Evolutionary conservation across 2,888 invertebrate genomes (phyloP), one percentile per base, ranked within the genome.

Genomic region (Tyria jacobaeae): DNA sequence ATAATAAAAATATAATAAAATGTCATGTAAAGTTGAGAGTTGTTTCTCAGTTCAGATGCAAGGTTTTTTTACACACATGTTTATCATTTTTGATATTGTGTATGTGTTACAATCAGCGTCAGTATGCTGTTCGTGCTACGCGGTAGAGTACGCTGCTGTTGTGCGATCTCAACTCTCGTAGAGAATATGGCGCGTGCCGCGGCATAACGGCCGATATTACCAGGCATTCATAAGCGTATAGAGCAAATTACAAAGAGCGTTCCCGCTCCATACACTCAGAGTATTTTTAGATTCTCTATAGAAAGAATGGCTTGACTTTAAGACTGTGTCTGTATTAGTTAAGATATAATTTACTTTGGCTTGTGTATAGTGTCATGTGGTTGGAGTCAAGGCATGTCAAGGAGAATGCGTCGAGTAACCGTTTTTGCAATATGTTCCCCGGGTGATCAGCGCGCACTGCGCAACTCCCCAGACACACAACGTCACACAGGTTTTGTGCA

Each of bases 381-480:
- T 65, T 66, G 17, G 63, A 74, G 65, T 77, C 70, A 76, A 79
- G 79, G 82, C 34, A 68, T 73, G 65, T 77, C 70, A 77, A 79
- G 78, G 82, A 84, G 85, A 89, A 89, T 88, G 84, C 85, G 73
- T 80, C 41, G 64, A 69, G 67, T 62, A 81, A 74, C 83, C 84
- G 79, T 82, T 75, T 51, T 58, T 66, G 62, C 61, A 68, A 72
- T 87, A 90, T 93, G 92, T 58, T 84, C 59, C 80, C 93, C 92
- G 83, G 85, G 92, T 94, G 82, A 74, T 73, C 88, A 91, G 90
- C 93, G 92, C 93, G 92, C 91, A 93, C 90, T 93, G 93, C 93
- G 93, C 93, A 94, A 94, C 92, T 94, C 93, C 89, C 90, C 87
- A 87, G 90, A 90, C 89, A 89, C 84, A 86, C 85, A 83, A 90